Conservation (phyloP, 2,888 invertebrate species). For the Bibio marci region DNA sequence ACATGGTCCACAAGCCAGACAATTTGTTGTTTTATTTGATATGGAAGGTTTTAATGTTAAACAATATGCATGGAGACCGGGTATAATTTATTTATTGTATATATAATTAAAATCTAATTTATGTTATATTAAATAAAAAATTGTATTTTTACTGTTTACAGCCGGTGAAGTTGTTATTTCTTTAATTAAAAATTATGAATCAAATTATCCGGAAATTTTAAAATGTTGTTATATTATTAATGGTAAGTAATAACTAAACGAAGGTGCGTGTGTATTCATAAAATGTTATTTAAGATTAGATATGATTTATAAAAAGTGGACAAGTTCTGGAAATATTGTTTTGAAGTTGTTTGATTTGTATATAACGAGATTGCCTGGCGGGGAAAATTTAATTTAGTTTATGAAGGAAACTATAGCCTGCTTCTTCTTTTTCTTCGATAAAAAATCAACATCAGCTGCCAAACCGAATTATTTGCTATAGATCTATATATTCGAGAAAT, state of each 20-base stretch:
- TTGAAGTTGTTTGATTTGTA: too few relatives aligned
- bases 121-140: too few relatives aligned
- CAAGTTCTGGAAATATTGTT: too few relatives aligned
- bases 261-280: conserved; percentile 69
- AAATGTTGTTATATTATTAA: conserved; percentile 76
- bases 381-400: too few relatives aligned
- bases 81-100: conserved; percentile 22
- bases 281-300: background rate
- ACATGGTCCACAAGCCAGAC: conserved; percentile 43
- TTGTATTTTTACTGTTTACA: background rate
- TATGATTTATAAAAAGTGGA: too few relatives aligned
- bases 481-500: too few relatives aligned
- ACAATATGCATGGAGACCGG: conserved; percentile 75
- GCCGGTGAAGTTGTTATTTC: conserved; percentile 54
- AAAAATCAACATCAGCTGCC: too few relatives aligned
- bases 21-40: conserved; percentile 57
- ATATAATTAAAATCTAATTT: background rate
- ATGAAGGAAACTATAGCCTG: too few relatives aligned
- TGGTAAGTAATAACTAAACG: conserved; percentile 70
- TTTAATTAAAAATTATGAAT: conserved; percentile 71
- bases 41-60: conserved; percentile 60
- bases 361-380: too few relatives aligned
- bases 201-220: conserved; percentile 83
- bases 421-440: too few relatives aligned
- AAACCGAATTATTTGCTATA: too few relatives aligned